Percentiles rank a stretch among this genome's conserved stretches.
These are phyloP conservation scores for Reinhardtius hippoglossoides DNA, from an alignment of 2,113 vertebrate species.

Conservation along the genomic window DNA sequence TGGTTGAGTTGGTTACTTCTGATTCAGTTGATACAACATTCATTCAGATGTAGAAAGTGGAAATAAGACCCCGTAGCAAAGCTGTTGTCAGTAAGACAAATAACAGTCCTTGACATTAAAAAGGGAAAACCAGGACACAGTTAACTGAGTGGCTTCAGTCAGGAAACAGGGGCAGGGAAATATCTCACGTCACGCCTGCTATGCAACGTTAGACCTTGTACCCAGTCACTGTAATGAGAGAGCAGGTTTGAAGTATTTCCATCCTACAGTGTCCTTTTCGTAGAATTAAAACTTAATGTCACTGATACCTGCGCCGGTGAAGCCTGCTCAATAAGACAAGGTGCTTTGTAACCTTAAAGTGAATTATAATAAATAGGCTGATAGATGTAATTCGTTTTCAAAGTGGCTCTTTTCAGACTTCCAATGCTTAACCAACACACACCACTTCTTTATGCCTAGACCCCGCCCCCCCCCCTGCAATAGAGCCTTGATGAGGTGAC, in stretches of 20 bases:
- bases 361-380: neutral
- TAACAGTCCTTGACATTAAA: neutral
- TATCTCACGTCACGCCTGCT: constrained; percentile 22
- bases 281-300: constrained; percentile 58
- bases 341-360: neutral
- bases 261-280: constrained; percentile 15
- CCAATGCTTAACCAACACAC: neutral
- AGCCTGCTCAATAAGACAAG: neutral
- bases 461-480: neutral
- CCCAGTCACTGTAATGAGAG: constrained; percentile 47
- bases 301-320: constrained; percentile 7
- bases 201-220: constrained; percentile 23
- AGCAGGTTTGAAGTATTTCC: constrained; percentile 22
- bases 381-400: neutral
- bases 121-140: constrained; percentile 9
- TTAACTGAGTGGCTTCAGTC: neutral
- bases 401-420: neutral
- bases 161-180: constrained; percentile 1
- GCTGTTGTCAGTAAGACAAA: constrained; percentile 2
- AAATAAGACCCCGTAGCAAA: too few relatives aligned
- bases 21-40: too few relatives aligned
- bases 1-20: too few relatives aligned
- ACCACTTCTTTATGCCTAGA: constrained; percentile 21
- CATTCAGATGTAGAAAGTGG: too few relatives aligned
- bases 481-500: constrained; percentile 5